A percentile compares a stretch with the other conserved stretches of the same genome.
These are phyloP conservation scores for Bolinopsis microptera DNA, from an alignment of 37 sponge, comb jelly and placozoan genomes.

Conservation along the genomic window DNA sequence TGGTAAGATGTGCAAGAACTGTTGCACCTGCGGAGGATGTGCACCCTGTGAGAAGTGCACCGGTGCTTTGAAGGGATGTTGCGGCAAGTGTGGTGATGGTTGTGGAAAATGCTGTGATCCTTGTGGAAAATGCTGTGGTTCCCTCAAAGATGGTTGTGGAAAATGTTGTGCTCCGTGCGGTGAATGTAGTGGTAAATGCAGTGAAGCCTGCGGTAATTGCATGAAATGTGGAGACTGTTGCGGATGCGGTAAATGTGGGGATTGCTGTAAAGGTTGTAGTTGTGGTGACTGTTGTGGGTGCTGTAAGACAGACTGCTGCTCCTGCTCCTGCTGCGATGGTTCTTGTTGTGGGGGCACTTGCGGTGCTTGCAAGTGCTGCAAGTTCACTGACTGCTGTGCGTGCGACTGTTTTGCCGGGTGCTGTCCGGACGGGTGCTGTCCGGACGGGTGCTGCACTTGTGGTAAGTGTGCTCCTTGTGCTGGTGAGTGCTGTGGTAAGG, in stretches of 20 bases:
- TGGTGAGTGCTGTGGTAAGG: not conserved
- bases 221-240: not conserved
- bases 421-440: slow-evolving; percentile 1
- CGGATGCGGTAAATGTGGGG: not conserved
- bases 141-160: not conserved
- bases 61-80: not conserved
- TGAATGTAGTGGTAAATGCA: not conserved
- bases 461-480: not conserved
- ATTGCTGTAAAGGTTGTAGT: not conserved
- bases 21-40: not conserved
- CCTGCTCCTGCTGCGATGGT: not conserved
- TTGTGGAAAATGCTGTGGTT: not conserved
- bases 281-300: slow-evolving; percentile 30
- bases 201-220: not conserved
- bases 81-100: not conserved
- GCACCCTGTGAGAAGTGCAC: not conserved
- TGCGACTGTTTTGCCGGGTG: not conserved
- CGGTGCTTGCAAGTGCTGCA: not conserved
- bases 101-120: not conserved
- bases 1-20: not conserved
- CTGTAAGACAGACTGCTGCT: slow-evolving; percentile 9
- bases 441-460: slow-evolving; percentile 14
- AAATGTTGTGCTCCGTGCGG: not conserved
- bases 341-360: not conserved
- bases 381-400: not conserved